phyloP scores from a whole-genome alignment of 2,113 vertebrate species.

The Eptesicus fuscus region DNA sequence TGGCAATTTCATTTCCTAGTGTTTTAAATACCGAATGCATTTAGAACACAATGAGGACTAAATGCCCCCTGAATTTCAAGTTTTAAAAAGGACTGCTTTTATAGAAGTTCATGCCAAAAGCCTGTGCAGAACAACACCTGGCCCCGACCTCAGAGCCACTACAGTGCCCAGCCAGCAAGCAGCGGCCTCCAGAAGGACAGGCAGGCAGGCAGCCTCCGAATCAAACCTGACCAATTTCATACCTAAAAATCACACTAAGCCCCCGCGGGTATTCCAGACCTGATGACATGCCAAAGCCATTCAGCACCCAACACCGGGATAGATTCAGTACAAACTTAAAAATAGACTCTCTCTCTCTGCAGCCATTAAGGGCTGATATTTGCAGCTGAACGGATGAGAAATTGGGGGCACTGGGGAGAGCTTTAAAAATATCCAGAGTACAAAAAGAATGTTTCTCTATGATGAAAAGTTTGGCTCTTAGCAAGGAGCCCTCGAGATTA shows the following conservation, averaged over 20 bases:
- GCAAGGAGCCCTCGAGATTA: not conserved
- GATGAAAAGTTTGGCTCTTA: slow-evolving; percentile 40
- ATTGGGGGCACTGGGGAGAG: slow-evolving; percentile 16
- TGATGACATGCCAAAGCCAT: slow-evolving; percentile 3
- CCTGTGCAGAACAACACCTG: not conserved
- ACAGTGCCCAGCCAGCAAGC: not conserved
- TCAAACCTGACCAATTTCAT: slow-evolving; percentile 36
- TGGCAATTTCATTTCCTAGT: slow-evolving; percentile 53
- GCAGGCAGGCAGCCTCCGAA: not conserved
- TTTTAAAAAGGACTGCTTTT: slow-evolving; percentile 7
- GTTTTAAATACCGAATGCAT: slow-evolving; percentile 58
- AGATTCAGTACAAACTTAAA: slow-evolving; percentile 52
- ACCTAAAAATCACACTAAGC: slow-evolving; percentile 53
- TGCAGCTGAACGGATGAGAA: slow-evolving; percentile 51
- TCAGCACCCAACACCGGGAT: not conserved
- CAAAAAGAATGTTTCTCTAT: slow-evolving; percentile 13
- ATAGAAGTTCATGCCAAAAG: slow-evolving; percentile 32
- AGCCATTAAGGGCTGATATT: slow-evolving; percentile 40
- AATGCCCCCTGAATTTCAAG: slow-evolving; percentile 36
- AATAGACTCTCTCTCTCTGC: slow-evolving; percentile 29
- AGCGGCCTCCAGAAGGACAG: not conserved
- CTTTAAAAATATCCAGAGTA: slow-evolving; percentile 1
- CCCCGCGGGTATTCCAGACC: not conserved
- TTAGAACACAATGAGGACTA: slow-evolving; percentile 49
- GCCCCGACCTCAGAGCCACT: not conserved